phyloP scores from a whole-genome alignment of 1,140 invertebrate genomes.

The Eupeodes corollae region DNA sequence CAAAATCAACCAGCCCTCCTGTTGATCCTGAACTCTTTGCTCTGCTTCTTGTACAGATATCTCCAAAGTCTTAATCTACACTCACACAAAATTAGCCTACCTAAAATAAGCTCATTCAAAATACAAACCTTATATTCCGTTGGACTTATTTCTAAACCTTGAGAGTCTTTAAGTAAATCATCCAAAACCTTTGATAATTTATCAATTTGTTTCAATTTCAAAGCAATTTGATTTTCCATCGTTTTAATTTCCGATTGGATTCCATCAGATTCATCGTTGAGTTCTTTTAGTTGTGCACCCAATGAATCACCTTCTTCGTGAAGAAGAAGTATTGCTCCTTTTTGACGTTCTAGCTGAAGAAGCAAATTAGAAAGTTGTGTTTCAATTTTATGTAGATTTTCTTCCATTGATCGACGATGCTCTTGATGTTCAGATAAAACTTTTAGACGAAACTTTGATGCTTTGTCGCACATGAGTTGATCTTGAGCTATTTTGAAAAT shows the following conservation, averaged over 20 bases:
- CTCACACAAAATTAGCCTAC: too few species aligned
- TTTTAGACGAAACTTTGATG: constrained; percentile 41
- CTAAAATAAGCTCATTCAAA: neutral
- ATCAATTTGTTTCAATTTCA: constrained; percentile 28
- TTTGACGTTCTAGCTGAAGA: constrained; percentile 49
- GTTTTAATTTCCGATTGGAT: constrained; percentile 15
- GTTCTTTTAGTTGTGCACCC: constrained; percentile 7
- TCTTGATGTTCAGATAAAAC: constrained; percentile 39
- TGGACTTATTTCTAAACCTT: constrained; percentile 38
- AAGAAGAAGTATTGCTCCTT: constrained; percentile 16
- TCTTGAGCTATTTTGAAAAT: constrained; percentile 53
- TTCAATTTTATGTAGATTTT: constrained; percentile 48
- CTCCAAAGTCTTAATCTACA: constrained; percentile 46
- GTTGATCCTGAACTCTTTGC: constrained; percentile 47
- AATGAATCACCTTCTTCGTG: constrained; percentile 15
- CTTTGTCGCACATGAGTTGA: constrained; percentile 55
- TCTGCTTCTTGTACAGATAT: constrained; percentile 47
- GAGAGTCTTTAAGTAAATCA: constrained; percentile 11
- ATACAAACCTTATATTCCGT: constrained; percentile 43
- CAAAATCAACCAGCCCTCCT: constrained; percentile 61
- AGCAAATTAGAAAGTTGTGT: constrained; percentile 48
- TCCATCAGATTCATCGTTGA: constrained; percentile 11
- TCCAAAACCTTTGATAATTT: constrained; percentile 18
- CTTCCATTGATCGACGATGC: constrained; percentile 41
- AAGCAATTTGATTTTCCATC: constrained; percentile 24